These are phyloP conservation scores for Nannoperca obscura DNA, from an alignment of 2,797 vertebrate genomes.

Conservation along the genomic window DNA sequence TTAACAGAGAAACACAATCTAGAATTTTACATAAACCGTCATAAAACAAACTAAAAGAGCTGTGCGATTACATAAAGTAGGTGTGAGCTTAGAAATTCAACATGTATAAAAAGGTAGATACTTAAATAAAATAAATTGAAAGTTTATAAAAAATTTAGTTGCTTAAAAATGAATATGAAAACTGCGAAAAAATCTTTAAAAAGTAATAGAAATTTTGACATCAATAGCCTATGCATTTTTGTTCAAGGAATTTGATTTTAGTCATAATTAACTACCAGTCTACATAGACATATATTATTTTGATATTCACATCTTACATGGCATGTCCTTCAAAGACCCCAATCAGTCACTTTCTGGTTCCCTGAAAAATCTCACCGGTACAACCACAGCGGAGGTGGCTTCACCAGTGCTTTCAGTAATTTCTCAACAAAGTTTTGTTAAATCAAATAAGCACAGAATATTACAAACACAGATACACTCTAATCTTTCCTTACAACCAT, in stretches of 20 bases:
- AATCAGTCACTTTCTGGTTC: slow-evolving; percentile 69
- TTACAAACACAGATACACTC: slow-evolving; percentile 53
- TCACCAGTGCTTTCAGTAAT: slow-evolving; percentile 39
- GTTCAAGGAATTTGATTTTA: slow-evolving; percentile 64
- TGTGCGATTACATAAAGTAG: slow-evolving; percentile 79
- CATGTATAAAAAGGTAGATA: slow-evolving; percentile 83
- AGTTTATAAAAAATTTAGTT: slow-evolving; percentile 80
- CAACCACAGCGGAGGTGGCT: slow-evolving; percentile 23
- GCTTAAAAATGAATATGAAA: slow-evolving; percentile 81
- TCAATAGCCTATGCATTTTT: slow-evolving; percentile 69
- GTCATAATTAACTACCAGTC: slow-evolving; percentile 65
- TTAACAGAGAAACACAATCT: slow-evolving; percentile 69
- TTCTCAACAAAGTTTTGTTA: slow-evolving; percentile 46
- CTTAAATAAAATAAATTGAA: slow-evolving; percentile 81
- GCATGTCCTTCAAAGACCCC: slow-evolving; percentile 66
- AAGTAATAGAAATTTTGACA: slow-evolving; percentile 77
- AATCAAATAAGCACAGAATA: slow-evolving; percentile 49
- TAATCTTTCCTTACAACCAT: slow-evolving; percentile 39
- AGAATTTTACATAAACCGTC: slow-evolving; percentile 75
- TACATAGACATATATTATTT: slow-evolving; percentile 85
- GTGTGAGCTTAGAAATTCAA: slow-evolving; percentile 79
- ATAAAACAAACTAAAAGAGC: slow-evolving; percentile 71
- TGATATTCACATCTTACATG: slow-evolving; percentile 81
- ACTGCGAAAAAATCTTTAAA: slow-evolving; percentile 64
- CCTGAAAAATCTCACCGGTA: slow-evolving; percentile 52